Conservation (phyloP, 2,888 invertebrate genomes). For the Agonopterix heracliana region DNA sequence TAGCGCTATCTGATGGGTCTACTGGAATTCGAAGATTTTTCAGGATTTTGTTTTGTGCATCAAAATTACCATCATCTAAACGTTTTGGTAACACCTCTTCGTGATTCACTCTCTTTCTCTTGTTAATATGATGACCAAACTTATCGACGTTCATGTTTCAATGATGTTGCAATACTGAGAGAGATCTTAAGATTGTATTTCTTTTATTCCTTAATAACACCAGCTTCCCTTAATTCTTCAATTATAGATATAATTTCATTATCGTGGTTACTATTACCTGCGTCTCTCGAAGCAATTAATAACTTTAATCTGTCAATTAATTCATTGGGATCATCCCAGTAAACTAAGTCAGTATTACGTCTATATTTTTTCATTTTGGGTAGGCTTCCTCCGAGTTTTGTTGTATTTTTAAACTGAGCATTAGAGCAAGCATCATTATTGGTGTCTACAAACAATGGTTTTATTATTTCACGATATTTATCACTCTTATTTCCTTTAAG, state of each 20-base stretch:
- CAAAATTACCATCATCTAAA: too few species aligned
- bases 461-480: constrained; percentile 10
- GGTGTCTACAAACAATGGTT: neutral
- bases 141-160: too few species aligned
- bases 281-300: constrained; percentile 17
- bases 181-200: neutral
- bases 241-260: constrained; percentile 37
- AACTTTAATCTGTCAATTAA: constrained; percentile 17
- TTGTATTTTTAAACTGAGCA: neutral
- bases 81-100: too few species aligned
- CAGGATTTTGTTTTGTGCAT: too few species aligned
- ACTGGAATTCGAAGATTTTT: too few species aligned
- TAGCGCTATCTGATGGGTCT: too few species aligned
- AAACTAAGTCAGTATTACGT: constrained; percentile 13
- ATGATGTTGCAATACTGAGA: too few species aligned
- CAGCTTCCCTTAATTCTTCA: constrained; percentile 21
- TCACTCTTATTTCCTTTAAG: constrained; percentile 11
- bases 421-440: neutral
- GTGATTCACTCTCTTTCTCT: too few species aligned
- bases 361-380: constrained; percentile 11
- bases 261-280: constrained; percentile 19
- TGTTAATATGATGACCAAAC: too few species aligned
- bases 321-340: constrained; percentile 23
- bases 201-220: constrained; percentile 1
- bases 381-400: constrained; percentile 3